Conservation (phyloP, 2,888 invertebrate genomes). For the Mimas tiliae region DNA sequence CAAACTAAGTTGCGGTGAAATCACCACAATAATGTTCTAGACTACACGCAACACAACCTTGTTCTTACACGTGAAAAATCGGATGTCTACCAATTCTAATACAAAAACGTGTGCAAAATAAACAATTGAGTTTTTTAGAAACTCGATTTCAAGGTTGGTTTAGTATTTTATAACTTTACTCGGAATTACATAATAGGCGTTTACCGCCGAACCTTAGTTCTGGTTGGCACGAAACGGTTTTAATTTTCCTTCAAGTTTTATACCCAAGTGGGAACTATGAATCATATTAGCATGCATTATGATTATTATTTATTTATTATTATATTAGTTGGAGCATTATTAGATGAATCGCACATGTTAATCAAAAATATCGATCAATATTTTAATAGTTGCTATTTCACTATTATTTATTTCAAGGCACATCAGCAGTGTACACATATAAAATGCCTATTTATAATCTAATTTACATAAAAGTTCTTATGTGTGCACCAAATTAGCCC, state of each 20-base stretch:
- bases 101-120: slow-evolving; percentile 19
- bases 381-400: neutral
- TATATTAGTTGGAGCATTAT: too few relatives aligned
- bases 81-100: slow-evolving; percentile 14
- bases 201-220: neutral
- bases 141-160: slow-evolving; percentile 18
- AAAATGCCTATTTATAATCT: too few relatives aligned
- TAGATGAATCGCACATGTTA: too few relatives aligned
- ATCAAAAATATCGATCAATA: too few relatives aligned
- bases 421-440: too few relatives aligned
- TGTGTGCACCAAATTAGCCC: too few relatives aligned
- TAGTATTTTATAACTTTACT: slow-evolving; percentile 19
- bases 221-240: neutral
- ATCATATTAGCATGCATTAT: neutral
- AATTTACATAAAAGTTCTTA: too few relatives aligned
- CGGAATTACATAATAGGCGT: slow-evolving; percentile 9
- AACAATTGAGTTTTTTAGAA: slow-evolving; percentile 17
- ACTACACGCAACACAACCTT: slow-evolving; percentile 4
- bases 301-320: neutral
- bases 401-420: neutral
- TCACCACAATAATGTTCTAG: neutral
- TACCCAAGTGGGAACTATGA: neutral
- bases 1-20: neutral
- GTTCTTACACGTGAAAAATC: slow-evolving; percentile 22
- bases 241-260: neutral